phyloP scores from a whole-genome alignment of 2,797 vertebrate genomes.

The Melanogrammus aeglefinus region DNA sequence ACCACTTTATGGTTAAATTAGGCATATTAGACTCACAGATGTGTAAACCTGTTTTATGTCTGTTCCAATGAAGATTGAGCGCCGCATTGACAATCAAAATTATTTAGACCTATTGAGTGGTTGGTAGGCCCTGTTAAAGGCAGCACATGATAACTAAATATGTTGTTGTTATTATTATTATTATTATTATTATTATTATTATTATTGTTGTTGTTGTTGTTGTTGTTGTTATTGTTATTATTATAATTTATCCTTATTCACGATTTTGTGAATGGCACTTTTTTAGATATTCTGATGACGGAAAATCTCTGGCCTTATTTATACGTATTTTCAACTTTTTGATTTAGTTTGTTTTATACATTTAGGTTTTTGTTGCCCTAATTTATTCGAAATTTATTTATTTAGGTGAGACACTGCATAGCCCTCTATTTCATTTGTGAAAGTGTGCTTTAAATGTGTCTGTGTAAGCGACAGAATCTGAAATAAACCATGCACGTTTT shows the following conservation, averaged over 20 bases:
- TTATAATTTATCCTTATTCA: slow-evolving; percentile 36
- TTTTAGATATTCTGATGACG: slow-evolving; percentile 76
- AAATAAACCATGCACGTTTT: slow-evolving; percentile 95
- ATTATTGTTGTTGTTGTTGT: slow-evolving; percentile 27
- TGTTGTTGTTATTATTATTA: slow-evolving; percentile 44
- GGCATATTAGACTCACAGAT: slow-evolving; percentile 57
- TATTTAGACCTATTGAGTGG: slow-evolving; percentile 52
- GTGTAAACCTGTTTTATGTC: slow-evolving; percentile 46
- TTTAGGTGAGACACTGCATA: slow-evolving; percentile 55
- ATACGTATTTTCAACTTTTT: slow-evolving; percentile 50
- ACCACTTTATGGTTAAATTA: slow-evolving; percentile 34
- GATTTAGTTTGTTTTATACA: slow-evolving; percentile 39
- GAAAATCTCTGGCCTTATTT: slow-evolving; percentile 68
- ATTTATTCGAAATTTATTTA: slow-evolving; percentile 77
- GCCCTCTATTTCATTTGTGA: slow-evolving; percentile 74
- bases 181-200: slow-evolving; percentile 49
- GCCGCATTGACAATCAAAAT: slow-evolving; percentile 89
- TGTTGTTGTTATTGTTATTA: slow-evolving; percentile 37
- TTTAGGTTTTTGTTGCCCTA: slow-evolving; percentile 56
- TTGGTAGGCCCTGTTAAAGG: slow-evolving; percentile 17
- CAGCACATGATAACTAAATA: not conserved
- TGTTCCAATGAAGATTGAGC: slow-evolving; percentile 40
- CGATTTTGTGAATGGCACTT: slow-evolving; percentile 74
- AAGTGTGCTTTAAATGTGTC: slow-evolving; percentile 83
- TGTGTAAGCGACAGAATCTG: slow-evolving; percentile 86